phyloP scores from a whole-genome alignment of 2,797 vertebrate genomes.

The Pangasius djambal region DNA sequence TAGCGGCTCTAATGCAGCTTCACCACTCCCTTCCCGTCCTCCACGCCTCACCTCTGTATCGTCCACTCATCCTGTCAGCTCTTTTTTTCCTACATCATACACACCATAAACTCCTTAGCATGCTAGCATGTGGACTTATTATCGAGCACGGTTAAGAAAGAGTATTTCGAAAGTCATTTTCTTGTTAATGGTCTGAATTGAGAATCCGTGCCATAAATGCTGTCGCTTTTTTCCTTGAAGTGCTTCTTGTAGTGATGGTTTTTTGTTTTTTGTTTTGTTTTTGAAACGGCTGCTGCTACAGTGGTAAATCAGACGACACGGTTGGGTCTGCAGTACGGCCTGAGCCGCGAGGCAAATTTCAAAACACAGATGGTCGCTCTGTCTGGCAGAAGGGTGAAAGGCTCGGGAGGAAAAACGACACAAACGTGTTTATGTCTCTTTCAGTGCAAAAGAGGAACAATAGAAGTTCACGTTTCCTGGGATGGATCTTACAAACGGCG shows the following conservation, averaged over 20 bases:
- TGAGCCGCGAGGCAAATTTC: constrained; percentile 28
- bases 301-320: not conserved
- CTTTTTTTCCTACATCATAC: not conserved
- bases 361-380: constrained; percentile 38
- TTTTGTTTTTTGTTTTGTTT: accelerated
- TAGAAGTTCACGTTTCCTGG: not conserved
- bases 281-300: not conserved
- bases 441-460: not conserved
- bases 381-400: constrained; percentile 26
- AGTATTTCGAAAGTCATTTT: not conserved
- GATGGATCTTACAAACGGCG: not conserved
- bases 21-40: too few relatives aligned
- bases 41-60: not conserved
- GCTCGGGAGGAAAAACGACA: constrained; percentile 4
- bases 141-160: too few relatives aligned
- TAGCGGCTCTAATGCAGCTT: not conserved
- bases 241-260: not conserved
- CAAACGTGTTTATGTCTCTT: not conserved
- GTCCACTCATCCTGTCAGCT: not conserved
- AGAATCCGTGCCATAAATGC: too few relatives aligned
- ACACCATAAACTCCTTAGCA: not conserved
- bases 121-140: not conserved
- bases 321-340: not conserved
- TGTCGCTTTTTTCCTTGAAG: not conserved
- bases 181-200: not conserved